A percentile compares a stretch with the other conserved stretches of the same genome.
Evolutionary conservation across 1,140 invertebrate species (phyloP).

Genomic region (Nasonia vitripennis): DNA sequence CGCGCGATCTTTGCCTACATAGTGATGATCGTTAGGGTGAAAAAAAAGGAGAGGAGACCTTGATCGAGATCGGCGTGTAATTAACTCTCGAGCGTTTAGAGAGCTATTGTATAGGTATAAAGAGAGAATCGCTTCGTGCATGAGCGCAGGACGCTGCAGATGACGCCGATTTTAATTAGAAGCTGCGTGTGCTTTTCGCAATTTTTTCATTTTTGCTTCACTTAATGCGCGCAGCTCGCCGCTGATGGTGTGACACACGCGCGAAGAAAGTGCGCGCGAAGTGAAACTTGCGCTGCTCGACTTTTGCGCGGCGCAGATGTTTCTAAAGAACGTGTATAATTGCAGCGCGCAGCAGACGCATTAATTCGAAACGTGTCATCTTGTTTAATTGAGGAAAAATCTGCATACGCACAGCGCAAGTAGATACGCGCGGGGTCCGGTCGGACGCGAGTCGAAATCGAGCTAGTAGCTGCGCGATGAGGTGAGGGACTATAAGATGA

Average conservation of each 20-base stretch:
- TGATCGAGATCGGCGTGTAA: slow-evolving; percentile 41
- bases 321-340: not conserved
- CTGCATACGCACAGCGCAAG: not conserved
- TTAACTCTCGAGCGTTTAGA: slow-evolving; percentile 13
- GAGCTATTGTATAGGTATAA: not conserved
- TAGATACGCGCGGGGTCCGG: no score
- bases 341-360: not conserved
- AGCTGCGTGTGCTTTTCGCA: no score
- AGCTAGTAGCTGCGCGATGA: no score
- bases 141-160: no score
- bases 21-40: not conserved
- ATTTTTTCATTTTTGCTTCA: no score
- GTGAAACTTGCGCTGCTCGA: not conserved
- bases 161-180: no score
- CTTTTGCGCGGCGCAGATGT: not conserved
- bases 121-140: no score
- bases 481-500: no score
- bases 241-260: no score
- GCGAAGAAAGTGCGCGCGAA: not conserved
- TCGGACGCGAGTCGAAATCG: no score
- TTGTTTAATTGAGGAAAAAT: not conserved
- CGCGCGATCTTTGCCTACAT: slow-evolving; percentile 17
- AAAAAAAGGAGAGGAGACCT: slow-evolving; percentile 33
- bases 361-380: not conserved
- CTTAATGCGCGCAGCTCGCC: no score